Conservation (phyloP, 2,888 invertebrate species). For the Acrobasis suavella region DNA sequence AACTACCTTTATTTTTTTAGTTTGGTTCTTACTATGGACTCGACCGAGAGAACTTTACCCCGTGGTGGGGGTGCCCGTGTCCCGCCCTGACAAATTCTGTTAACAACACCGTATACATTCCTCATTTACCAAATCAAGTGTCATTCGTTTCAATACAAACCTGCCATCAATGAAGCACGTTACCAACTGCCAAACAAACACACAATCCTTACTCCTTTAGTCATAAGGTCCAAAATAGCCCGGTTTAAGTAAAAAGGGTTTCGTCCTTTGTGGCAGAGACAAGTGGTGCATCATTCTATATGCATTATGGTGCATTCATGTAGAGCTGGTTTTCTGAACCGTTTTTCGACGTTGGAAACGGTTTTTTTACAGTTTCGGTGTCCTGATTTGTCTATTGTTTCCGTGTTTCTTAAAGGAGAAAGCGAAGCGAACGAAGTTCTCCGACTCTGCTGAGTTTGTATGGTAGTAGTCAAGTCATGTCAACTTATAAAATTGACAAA, state of each 20-base stretch:
- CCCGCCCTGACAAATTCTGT: not conserved
- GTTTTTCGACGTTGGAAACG: constrained; percentile 25
- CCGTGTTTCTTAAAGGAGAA: too few species aligned
- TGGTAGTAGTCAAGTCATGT: too few species aligned
- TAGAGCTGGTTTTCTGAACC: constrained; percentile 23
- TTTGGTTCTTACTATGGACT: too few species aligned
- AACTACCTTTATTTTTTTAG: too few species aligned
- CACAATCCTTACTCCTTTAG: not conserved
- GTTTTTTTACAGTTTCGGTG: constrained; percentile 20
- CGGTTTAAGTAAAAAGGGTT: not conserved
- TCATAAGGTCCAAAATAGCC: not conserved
- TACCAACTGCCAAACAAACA: constrained; percentile 1
- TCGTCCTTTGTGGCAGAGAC: constrained; percentile 16
- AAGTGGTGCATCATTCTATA: constrained; percentile 26
- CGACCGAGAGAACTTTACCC: too few species aligned
- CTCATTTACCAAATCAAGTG: constrained; percentile 11
- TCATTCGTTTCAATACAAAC: constrained; percentile 18
- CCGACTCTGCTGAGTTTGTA: too few species aligned
- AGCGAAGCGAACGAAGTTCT: too few species aligned
- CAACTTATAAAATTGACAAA: too few species aligned
- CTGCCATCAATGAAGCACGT: not conserved
- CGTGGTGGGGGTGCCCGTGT: too few species aligned
- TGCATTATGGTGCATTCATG: constrained; percentile 25
- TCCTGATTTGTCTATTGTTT: constrained; percentile 16
- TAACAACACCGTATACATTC: constrained; percentile 9